A percentile compares a stretch with the other conserved stretches of the same genome.
Evolutionary conservation across 2,888 invertebrate genomes (phyloP).

Genomic region (Melanargia galathea): DNA sequence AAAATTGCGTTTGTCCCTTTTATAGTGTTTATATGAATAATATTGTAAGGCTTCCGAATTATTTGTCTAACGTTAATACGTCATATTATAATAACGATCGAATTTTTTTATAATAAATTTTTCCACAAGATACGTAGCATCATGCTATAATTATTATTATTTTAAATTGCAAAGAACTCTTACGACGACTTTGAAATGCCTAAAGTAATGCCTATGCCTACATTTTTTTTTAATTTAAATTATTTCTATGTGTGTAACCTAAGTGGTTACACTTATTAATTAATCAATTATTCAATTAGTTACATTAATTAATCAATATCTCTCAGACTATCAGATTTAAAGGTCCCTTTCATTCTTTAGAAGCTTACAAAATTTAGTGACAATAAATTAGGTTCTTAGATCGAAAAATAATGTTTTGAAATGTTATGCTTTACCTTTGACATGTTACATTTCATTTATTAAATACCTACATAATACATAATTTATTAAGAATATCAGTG

Average conservation of each 20-base stretch:
- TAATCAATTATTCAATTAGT: neutral
- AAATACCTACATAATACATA: neutral
- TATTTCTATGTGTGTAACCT: too few relatives aligned
- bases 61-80: neutral
- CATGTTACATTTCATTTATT: neutral
- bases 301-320: neutral
- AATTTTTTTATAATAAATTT: too few relatives aligned
- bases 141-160: too few relatives aligned
- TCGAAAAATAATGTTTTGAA: neutral
- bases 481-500: too few relatives aligned
- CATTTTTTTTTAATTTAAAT: too few relatives aligned
- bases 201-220: too few relatives aligned
- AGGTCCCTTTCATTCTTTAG: constrained; percentile 5
- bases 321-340: constrained; percentile 8
- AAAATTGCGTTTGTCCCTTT: constrained; percentile 24
- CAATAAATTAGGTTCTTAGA: constrained; percentile 8
- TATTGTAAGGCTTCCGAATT: neutral
- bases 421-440: constrained; percentile 6
- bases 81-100: too few relatives aligned
- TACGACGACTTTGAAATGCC: too few relatives aligned
- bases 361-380: constrained; percentile 12
- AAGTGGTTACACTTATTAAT: too few relatives aligned
- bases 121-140: too few relatives aligned
- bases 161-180: too few relatives aligned
- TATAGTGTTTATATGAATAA: constrained; percentile 17